phyloP scores from a whole-genome alignment of 1,140 invertebrate genomes.

The Magallana angulata region DNA sequence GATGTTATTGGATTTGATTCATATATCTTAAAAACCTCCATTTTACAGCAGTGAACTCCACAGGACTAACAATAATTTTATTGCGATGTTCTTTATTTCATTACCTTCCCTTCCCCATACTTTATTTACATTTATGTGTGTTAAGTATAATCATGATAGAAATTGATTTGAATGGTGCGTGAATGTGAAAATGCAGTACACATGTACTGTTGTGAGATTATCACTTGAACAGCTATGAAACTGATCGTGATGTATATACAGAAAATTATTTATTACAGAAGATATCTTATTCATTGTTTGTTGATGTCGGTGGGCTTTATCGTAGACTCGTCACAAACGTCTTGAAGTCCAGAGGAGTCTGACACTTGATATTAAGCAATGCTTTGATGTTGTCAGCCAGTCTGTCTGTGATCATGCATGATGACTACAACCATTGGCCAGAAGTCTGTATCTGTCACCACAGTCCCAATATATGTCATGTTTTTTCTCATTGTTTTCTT shows the following conservation, averaged over 20 bases:
- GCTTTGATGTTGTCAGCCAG: constrained; percentile 11
- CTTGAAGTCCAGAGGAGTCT: neutral
- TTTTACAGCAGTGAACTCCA: neutral
- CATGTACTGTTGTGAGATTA: constrained; percentile 14
- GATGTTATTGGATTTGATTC: too few relatives aligned
- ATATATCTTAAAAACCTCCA: neutral
- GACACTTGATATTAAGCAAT: constrained; percentile 8
- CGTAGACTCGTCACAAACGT: neutral
- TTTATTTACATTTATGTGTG: neutral
- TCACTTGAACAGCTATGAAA: neutral
- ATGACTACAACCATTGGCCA: neutral
- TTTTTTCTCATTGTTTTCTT: constrained; percentile 15
- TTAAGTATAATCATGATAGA: neutral
- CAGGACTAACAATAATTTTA: neutral
- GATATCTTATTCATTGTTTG: neutral
- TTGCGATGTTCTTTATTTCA: neutral
- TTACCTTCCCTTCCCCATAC: neutral
- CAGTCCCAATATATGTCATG: constrained; percentile 24
- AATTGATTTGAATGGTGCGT: neutral
- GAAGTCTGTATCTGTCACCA: neutral
- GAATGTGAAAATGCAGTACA: neutral
- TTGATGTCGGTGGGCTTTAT: neutral
- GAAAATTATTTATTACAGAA: neutral
- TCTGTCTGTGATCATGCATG: neutral
- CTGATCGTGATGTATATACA: neutral